Evolutionary conservation across 2,113 vertebrate genomes (phyloP).

Genomic region (Melanerpes aurifrons): DNA sequence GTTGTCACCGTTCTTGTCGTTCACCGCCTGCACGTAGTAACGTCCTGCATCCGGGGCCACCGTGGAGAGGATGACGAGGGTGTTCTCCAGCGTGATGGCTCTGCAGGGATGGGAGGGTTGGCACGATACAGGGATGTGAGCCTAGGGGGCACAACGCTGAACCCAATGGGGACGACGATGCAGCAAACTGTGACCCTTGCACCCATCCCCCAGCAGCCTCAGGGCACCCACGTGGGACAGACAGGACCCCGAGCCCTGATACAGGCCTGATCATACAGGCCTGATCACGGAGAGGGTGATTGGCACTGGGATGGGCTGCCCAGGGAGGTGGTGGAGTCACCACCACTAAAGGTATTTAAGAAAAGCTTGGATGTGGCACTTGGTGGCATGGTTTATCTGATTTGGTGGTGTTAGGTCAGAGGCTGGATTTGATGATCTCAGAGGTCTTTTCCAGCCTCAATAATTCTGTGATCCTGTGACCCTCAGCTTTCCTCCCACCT

Average conservation of each 20-base stretch:
- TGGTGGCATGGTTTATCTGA: too few relatives aligned
- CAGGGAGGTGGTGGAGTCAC: too few relatives aligned
- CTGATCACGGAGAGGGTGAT: too few relatives aligned
- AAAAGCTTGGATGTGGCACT: too few relatives aligned
- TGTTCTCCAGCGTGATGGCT: conserved; percentile 97
- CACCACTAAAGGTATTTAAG: too few relatives aligned
- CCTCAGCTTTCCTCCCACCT: neutral
- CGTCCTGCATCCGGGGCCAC: conserved; percentile 94
- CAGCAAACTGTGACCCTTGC: fast-evolving
- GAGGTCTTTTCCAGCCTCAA: too few relatives aligned
- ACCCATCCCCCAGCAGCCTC: fast-evolving
- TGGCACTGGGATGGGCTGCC: too few relatives aligned
- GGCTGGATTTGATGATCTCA: too few relatives aligned
- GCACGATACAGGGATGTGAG: fast-evolving
- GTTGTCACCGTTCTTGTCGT: conserved; percentile 98
- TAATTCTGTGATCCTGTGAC: too few relatives aligned
- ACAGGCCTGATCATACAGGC: too few relatives aligned
- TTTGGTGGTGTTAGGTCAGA: too few relatives aligned
- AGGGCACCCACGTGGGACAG: neutral
- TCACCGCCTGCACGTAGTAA: conserved; percentile 97
- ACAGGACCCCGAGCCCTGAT: neutral
- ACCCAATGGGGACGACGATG: fast-evolving
- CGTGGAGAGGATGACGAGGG: conserved; percentile 93
- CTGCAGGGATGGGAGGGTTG: conserved; percentile 25
- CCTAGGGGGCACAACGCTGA: neutral